Conservation (phyloP, 2,888 invertebrate species). For the Sminthurinus aureus region DNA sequence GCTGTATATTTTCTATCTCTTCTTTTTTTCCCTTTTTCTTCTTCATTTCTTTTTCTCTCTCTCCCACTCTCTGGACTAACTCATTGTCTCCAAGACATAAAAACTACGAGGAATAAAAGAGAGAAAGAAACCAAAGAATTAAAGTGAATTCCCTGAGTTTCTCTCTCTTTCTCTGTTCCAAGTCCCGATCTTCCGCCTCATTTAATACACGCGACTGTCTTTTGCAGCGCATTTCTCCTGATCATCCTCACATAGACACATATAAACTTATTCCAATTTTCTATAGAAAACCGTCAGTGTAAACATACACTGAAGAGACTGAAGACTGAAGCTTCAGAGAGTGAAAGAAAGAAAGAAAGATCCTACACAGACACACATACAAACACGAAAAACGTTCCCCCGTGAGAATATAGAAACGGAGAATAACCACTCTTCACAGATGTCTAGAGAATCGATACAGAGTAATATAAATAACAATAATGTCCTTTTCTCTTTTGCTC, state of each 20-base stretch:
- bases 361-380: not conserved
- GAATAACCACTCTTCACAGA: slow-evolving; percentile 46
- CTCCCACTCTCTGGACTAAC: slow-evolving; percentile 6
- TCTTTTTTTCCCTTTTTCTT: not conserved
- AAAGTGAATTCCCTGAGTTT: slow-evolving; percentile 41
- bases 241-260: slow-evolving; percentile 38
- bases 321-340: not conserved
- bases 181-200: slow-evolving; percentile 43
- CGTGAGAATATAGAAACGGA: slow-evolving; percentile 28
- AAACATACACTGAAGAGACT: not conserved
- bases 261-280: slow-evolving; percentile 25
- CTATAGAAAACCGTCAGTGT: slow-evolving; percentile 13
- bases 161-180: slow-evolving; percentile 19
- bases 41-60: slow-evolving; percentile 10
- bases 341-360: not conserved
- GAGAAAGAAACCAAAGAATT: slow-evolving; percentile 33
- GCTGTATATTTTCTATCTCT: too few relatives aligned
- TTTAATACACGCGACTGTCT: slow-evolving; percentile 43
- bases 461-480: slow-evolving; percentile 48
- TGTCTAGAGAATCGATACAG: slow-evolving; percentile 45
- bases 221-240: slow-evolving; percentile 42
- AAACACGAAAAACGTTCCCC: slow-evolving; percentile 6
- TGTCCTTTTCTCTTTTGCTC: slow-evolving; percentile 31
- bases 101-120: slow-evolving; percentile 23
- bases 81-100: slow-evolving; percentile 34